Percentiles rank a stretch among this genome's conserved stretches.
Evolutionary conservation across 2,888 invertebrate species (phyloP).

Genomic region (Plagodis pulveraria): DNA sequence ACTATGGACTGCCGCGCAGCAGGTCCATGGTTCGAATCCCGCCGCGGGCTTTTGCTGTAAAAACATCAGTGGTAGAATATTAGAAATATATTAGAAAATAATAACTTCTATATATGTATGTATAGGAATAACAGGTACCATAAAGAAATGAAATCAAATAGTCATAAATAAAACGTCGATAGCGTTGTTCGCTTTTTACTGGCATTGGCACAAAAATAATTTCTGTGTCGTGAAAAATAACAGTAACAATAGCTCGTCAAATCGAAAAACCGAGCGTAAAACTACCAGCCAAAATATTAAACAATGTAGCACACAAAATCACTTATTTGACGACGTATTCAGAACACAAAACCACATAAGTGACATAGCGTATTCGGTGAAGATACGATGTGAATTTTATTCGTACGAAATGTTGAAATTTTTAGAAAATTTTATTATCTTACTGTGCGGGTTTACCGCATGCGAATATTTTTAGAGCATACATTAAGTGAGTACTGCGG

Average conservation of each 20-base stretch:
- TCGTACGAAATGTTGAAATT: slow-evolving; percentile 22
- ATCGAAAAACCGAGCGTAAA: slow-evolving; percentile 16
- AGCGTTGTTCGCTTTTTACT: slow-evolving; percentile 9
- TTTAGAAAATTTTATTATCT: slow-evolving; percentile 29
- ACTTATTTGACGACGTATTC: slow-evolving; percentile 21
- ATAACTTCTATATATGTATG: too few species aligned
- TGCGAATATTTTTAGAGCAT: slow-evolving; percentile 23
- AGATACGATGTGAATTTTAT: slow-evolving; percentile 20
- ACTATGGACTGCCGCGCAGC: too few species aligned
- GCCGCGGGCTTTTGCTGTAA: too few species aligned
- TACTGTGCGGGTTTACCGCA: slow-evolving; percentile 19
- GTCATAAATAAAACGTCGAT: slow-evolving; percentile 13
- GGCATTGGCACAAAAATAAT: slow-evolving; percentile 3
- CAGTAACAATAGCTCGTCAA: slow-evolving; percentile 24
- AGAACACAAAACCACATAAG: slow-evolving; percentile 16
- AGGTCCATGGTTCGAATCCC: too few species aligned
- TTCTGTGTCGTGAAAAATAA: slow-evolving; percentile 13
- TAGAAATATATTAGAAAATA: too few species aligned
- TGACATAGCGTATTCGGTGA: slow-evolving; percentile 19
- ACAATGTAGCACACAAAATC: slow-evolving; percentile 19
- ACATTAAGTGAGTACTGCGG: slow-evolving; percentile 20
- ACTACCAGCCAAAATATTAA: slow-evolving; percentile 23
- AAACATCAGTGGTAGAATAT: too few species aligned
- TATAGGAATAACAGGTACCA: too few species aligned
- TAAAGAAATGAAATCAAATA: slow-evolving; percentile 12